Evolutionary conservation across 2,797 vertebrate species (phyloP), one percentile per base, ranked within the genome.

Genomic region (Apodemus agrarius): DNA sequence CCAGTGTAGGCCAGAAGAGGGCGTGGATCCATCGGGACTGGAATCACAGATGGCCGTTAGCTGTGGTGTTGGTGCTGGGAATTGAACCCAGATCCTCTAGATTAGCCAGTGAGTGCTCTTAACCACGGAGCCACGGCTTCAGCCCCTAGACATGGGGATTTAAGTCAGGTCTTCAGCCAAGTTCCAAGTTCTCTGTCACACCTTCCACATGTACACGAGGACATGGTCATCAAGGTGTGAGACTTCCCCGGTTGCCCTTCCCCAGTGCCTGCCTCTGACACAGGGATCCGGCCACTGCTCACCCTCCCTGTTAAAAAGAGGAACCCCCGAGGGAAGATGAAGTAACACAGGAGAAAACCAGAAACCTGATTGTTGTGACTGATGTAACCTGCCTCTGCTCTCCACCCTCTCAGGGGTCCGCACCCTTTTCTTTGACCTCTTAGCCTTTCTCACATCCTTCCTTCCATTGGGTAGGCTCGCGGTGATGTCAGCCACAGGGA

Each of bases 391-490:
- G 49, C 72, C 83, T 81, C 34, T 12, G 0, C 37, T 75, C 78
- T 85, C 59, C 17, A 37, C 86, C 93, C 96, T 92, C 93, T 92
- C 75, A 84, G 54, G 87, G 72, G 61, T 54, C 46, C 57, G 95
- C 89, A 46, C 40, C 49, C 92, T 54, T 24, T 31, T 95, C 91
- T 94, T 88, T 79, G 31, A 34, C 26, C 34, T 57, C 63, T 84
- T 79, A 49, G 93, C 21, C 54, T 90, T 89, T 78, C 61, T 67
- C 61, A 29, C 29, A 84, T 52, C 40, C 72, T 83, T 92, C 59
- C 76, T 91, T 90, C 61, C 49, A 12, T 46, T 21, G 65, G 69
- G 59, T 61, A 67, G 22, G 52, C n/a, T 54, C 54, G 8, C 1
- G 10, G 0, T 21, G 59, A 26, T 37, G 54, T 43, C 84, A 37